phyloP scores from a whole-genome alignment of 64 coral and sea anemone genomes.

The Montipora efflorescens region DNA sequence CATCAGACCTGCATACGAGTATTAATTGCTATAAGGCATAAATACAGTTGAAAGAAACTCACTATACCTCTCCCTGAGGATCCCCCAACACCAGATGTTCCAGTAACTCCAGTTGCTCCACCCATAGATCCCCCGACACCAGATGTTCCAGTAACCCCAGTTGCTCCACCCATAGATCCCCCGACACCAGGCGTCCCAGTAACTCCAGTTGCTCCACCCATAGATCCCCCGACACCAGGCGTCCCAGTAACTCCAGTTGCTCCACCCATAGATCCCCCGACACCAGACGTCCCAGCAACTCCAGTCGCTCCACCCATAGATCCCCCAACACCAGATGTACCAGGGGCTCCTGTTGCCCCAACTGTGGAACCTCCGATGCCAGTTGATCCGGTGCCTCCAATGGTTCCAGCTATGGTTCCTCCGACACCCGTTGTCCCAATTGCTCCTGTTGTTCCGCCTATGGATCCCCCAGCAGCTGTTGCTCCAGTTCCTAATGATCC shows the following conservation, averaged over 20 bases:
- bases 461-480: constrained; percentile 12
- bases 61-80: constrained; percentile 1
- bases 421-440: neutral
- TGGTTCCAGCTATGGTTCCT: neutral
- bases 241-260: neutral
- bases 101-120: neutral
- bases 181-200: no score
- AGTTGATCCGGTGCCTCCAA: neutral
- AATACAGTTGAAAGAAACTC: neutral
- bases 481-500: neutral
- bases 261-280: no score
- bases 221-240: neutral
- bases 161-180: neutral
- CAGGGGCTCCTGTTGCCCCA: neutral
- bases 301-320: neutral
- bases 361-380: neutral
- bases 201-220: neutral
- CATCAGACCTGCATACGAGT: no score
- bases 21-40: no score
- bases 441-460: neutral
- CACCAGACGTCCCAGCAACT: neutral
- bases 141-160: neutral
- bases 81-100: neutral
- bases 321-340: neutral
- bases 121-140: neutral